phyloP scores from a whole-genome alignment of 2,888 invertebrate species.

The Cantharis rustica region DNA sequence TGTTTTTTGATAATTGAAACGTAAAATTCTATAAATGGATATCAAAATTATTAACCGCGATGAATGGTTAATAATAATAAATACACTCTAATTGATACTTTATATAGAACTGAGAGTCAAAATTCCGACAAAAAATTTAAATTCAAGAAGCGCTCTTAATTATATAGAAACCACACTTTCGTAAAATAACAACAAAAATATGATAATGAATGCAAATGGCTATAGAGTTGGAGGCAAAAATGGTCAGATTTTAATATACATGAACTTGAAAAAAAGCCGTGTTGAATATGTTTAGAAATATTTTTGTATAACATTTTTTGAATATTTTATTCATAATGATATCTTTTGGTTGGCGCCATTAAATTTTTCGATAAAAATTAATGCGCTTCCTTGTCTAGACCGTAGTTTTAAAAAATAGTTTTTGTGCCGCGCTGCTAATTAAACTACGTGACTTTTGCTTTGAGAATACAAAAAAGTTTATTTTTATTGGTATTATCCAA shows the following conservation, averaged over 20 bases:
- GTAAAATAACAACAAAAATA: slow-evolving; percentile 32
- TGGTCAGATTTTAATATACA: slow-evolving; percentile 25
- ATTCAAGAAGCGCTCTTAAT: slow-evolving; percentile 33
- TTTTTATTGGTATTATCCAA: not conserved
- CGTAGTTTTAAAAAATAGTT: not conserved
- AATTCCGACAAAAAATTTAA: slow-evolving; percentile 21
- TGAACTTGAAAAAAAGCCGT: slow-evolving; percentile 17
- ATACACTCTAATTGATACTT: slow-evolving; percentile 16
- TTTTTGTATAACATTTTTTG: slow-evolving; percentile 25
- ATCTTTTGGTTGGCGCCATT: slow-evolving; percentile 23
- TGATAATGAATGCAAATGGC: slow-evolving; percentile 32
- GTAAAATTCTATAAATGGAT: not conserved
- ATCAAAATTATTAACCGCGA: not conserved
- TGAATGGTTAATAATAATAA: not conserved
- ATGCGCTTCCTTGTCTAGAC: slow-evolving; percentile 18
- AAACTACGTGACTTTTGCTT: slow-evolving; percentile 1
- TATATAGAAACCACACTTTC: slow-evolving; percentile 30
- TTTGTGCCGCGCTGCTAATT: not conserved
- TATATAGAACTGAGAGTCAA: slow-evolving; percentile 4
- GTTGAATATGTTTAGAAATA: slow-evolving; percentile 22
- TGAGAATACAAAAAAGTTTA: not conserved
- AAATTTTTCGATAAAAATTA: slow-evolving; percentile 14
- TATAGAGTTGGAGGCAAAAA: slow-evolving; percentile 16
- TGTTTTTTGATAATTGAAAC: not conserved
- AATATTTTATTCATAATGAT: slow-evolving; percentile 30